These are phyloP conservation scores for Monodelphis domestica DNA, from an alignment of 2,797 vertebrate genomes.

Conservation along the genomic window DNA sequence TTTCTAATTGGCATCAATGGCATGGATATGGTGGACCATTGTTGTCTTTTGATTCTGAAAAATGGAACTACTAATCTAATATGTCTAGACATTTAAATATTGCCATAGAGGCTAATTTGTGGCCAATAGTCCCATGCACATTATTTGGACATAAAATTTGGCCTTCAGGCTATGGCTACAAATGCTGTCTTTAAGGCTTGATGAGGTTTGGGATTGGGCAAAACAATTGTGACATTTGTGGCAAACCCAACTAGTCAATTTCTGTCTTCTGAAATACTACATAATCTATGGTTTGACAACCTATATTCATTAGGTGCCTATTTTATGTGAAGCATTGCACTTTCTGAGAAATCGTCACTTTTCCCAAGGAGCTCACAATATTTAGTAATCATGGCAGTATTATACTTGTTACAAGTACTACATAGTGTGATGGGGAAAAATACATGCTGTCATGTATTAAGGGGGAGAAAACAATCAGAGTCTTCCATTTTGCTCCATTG, in stretches of 20 bases:
- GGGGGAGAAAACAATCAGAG: not conserved
- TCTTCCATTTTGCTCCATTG: not conserved
- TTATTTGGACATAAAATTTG: not conserved
- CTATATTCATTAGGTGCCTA: conserved; percentile 38
- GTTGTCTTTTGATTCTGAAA: conserved; percentile 29
- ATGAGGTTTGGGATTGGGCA: conserved; percentile 21
- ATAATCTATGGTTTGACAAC: conserved; percentile 41
- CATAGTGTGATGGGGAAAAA: not conserved
- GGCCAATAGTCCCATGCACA: conserved; percentile 18
- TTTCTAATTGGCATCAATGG: conserved; percentile 26
- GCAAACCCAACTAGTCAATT: conserved; percentile 44
- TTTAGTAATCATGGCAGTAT: conserved; percentile 27
- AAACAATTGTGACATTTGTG: conserved; percentile 34
- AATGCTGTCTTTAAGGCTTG: conserved; percentile 40
- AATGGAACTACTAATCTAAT: conserved; percentile 21
- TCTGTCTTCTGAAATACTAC: conserved; percentile 4
- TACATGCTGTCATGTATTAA: not conserved
- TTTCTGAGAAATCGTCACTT: conserved; percentile 49
- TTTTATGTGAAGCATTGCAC: conserved; percentile 31
- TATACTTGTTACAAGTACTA: not conserved
- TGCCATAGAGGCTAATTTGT: conserved; percentile 56
- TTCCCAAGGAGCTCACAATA: conserved; percentile 59
- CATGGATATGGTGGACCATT: conserved; percentile 21
- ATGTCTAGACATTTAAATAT: conserved; percentile 47
- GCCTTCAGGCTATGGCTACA: conserved; percentile 40